Evolutionary conservation across 2,113 vertebrate species (phyloP).

Genomic region (Xerus inauris): DNA sequence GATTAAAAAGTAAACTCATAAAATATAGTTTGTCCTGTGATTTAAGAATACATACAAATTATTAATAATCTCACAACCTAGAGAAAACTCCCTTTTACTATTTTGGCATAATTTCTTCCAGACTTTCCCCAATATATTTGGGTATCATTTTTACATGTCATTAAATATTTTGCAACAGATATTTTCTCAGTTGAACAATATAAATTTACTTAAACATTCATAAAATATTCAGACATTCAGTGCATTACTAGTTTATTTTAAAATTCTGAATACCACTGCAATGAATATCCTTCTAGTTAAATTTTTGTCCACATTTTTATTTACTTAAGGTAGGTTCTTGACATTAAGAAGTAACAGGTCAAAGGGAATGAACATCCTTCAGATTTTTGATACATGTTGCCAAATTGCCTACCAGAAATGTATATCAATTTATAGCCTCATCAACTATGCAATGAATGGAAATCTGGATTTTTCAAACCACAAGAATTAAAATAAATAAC

Average conservation of each 20-base stretch:
- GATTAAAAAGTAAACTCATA: not conserved
- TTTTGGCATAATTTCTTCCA: constrained; percentile 28
- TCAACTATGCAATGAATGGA: not conserved
- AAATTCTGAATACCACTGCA: not conserved
- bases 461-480: constrained; percentile 15
- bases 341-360: not conserved
- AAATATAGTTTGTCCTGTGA: not conserved
- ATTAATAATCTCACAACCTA: not conserved
- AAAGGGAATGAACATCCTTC: constrained; percentile 2
- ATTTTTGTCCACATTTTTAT: constrained; percentile 1
- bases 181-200: constrained; percentile 17
- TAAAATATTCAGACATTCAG: not conserved
- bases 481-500: not conserved
- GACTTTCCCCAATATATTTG: not conserved
- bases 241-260: not conserved
- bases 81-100: not conserved
- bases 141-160: not conserved
- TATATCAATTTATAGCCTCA: not conserved
- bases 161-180: not conserved
- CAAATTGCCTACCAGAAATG: not conserved
- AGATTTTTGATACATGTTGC: not conserved
- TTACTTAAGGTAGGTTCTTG: not conserved
- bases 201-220: constrained; percentile 44
- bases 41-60: not conserved
- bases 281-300: not conserved